Evolutionary conservation across 2,113 vertebrate genomes (phyloP), one percentile per base, ranked within the genome.

Genomic region (Leptobrachium ailaonicum): DNA sequence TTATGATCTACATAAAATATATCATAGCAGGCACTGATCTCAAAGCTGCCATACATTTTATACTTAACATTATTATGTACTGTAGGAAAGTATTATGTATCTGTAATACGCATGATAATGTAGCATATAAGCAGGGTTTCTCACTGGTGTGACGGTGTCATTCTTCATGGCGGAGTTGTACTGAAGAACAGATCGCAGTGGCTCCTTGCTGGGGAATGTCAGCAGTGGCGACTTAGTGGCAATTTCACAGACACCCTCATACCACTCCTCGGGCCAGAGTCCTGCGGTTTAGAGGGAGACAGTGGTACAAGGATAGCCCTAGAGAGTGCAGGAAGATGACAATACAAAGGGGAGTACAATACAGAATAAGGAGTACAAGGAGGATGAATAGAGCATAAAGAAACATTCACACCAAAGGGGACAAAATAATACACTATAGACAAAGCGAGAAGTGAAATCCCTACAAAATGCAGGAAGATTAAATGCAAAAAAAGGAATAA

Each of bases 101-200:
- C 20, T 32, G 20, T 32, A 32, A 32, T 32, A 32, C 20, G 20
- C 20, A 32, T 32, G 20, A 32, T 32, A 32, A 32, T 32, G 20
- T 32, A 32, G 1, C 20, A 32, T 32, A 50, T 50, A 8, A 5
- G 8, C 8, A 50, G 47, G 47, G 47, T 50, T 44, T 72, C 87
- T 85, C 90, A 98, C 97, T 41, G 95, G 89, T 0, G 97, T 98
- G 64, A 99, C 97, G 0, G 97, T 99, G 85, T 99, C 97, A 0
- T 98, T 99, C 87, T 98, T 99, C 89, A 99, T 94, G 71, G 97
- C 96, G 0, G 97, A 98, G 88, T 98, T 99, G 86, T 99, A 99
- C 83, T 98, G 97, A 53, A 99, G 94, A 42, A 98, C 97, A 6
- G 97, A 98, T 1, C 97, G 95, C 66, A 99, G 94, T 0, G 97